Evolutionary conservation across 2,797 vertebrate species (phyloP).

Genomic region (Salarias fasciatus): DNA sequence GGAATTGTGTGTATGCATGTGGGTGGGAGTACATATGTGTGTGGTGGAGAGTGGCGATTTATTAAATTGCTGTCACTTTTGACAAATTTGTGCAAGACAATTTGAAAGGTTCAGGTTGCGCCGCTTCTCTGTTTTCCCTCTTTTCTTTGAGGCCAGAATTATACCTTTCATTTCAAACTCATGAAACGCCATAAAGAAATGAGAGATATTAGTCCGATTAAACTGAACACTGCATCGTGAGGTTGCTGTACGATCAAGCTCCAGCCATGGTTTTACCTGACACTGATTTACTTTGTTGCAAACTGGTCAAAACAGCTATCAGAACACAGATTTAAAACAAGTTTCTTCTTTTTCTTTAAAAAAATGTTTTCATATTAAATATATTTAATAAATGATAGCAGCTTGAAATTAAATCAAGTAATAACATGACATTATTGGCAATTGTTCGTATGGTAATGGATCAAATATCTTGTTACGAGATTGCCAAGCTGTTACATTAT

Average conservation of each 20-base stretch:
- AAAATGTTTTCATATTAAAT: no score
- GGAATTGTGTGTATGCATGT: slow-evolving; percentile 72
- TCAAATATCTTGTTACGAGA: no score
- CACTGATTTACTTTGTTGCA: no score
- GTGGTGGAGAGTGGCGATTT: slow-evolving; percentile 80
- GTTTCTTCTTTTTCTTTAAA: no score
- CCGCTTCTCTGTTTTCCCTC: slow-evolving; percentile 53
- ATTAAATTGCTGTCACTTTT: slow-evolving; percentile 88
- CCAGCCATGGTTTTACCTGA: no score
- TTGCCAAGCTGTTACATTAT: no score
- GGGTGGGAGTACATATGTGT: slow-evolving; percentile 75
- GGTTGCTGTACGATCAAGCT: background rate
- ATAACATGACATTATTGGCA: no score
- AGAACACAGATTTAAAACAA: no score
- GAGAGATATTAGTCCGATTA: background rate
- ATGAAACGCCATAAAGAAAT: slow-evolving; percentile 20
- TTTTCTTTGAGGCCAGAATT: slow-evolving; percentile 50
- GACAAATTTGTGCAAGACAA: slow-evolving; percentile 84
- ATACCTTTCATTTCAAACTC: slow-evolving; percentile 28
- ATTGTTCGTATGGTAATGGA: no score
- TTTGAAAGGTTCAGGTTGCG: slow-evolving; percentile 76
- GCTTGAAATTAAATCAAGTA: no score
- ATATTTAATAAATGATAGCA: no score
- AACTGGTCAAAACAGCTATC: no score
- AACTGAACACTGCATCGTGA: background rate